phyloP scores from a whole-genome alignment of 2,888 invertebrate species.

The Heliothis peltigera region DNA sequence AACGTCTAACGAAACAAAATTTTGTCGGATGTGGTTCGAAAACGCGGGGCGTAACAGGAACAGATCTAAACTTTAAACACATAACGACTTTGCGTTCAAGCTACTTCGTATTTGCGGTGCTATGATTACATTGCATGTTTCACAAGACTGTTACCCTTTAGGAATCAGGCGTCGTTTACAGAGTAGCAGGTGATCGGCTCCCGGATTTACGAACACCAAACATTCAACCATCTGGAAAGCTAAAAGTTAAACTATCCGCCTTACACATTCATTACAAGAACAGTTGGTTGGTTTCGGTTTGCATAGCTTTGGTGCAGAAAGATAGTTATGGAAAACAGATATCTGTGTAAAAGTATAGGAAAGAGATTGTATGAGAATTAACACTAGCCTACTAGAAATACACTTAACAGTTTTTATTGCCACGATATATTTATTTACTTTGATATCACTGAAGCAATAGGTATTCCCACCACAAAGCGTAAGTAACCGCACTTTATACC shows the following conservation, averaged over 20 bases:
- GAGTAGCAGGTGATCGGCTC: slow-evolving; percentile 10
- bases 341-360: too few relatives aligned
- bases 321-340: too few relatives aligned
- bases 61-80: too few relatives aligned
- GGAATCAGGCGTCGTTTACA: slow-evolving; percentile 4
- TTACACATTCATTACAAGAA: slow-evolving; percentile 1
- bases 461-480: background rate
- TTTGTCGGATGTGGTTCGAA: too few relatives aligned
- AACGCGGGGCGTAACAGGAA: too few relatives aligned
- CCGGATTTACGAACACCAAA: slow-evolving; percentile 8
- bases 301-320: background rate
- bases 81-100: background rate
- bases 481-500: background rate
- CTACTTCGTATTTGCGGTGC: background rate
- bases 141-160: slow-evolving; percentile 13
- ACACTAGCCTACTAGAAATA: background rate
- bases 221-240: slow-evolving; percentile 10
- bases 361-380: too few relatives aligned
- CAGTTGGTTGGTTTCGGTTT: background rate
- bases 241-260: slow-evolving; percentile 12
- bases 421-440: background rate
- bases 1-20: too few relatives aligned
- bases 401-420: slow-evolving; percentile 1
- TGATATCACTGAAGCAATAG: slow-evolving; percentile 3
- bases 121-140: slow-evolving; percentile 15